Evolutionary conservation across 2,888 invertebrate species (phyloP).

Genomic region (Philereme vetulata): DNA sequence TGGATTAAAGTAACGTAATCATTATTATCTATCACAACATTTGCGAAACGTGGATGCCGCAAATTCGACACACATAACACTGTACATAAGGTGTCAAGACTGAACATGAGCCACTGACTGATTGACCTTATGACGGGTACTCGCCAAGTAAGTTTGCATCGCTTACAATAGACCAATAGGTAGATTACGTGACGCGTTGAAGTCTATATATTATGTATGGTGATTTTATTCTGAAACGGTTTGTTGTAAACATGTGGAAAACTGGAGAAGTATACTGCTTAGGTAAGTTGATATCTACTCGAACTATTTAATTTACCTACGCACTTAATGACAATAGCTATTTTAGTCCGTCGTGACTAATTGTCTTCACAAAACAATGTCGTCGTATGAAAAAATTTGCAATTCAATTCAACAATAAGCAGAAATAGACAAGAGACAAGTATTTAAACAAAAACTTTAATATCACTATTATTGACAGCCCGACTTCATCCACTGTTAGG

Average conservation of each 20-base stretch:
- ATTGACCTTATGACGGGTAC: not conserved
- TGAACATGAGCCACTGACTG: not conserved
- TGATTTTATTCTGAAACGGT: too few species aligned
- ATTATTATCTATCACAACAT: slow-evolving; percentile 36
- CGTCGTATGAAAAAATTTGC: not conserved
- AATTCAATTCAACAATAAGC: slow-evolving; percentile 13
- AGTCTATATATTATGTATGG: too few species aligned
- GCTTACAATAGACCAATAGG: too few species aligned
- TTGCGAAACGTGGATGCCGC: slow-evolving; percentile 51
- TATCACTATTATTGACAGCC: too few species aligned
- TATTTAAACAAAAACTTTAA: not conserved
- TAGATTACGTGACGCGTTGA: too few species aligned
- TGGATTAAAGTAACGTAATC: slow-evolving; percentile 52
- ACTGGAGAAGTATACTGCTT: too few species aligned
- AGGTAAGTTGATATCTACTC: too few species aligned
- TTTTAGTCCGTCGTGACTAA: not conserved
- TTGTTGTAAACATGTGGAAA: too few species aligned
- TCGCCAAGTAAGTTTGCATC: not conserved
- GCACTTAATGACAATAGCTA: not conserved
- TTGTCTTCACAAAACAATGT: slow-evolving; percentile 6
- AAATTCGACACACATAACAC: slow-evolving; percentile 57
- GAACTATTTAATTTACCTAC: too few species aligned
- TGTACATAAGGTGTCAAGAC: slow-evolving; percentile 5
- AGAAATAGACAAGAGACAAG: slow-evolving; percentile 1
- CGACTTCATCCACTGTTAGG: too few species aligned